Conservation (phyloP, 2,888 invertebrate species). For the Drosophila eohydei region DNA sequence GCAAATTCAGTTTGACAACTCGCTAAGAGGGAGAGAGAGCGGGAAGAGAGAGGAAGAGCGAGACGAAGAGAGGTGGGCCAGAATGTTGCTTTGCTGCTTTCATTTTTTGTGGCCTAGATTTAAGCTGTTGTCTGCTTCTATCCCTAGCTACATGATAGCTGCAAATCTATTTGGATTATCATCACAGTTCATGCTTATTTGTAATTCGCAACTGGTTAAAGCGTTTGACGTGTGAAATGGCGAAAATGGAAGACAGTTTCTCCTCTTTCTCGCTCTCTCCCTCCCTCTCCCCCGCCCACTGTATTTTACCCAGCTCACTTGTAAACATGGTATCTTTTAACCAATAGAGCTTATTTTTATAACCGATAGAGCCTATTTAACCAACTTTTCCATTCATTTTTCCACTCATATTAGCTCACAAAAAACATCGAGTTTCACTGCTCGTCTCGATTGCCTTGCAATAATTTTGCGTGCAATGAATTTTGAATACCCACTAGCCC, state of each 20-base stretch:
- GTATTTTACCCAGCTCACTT: not conserved
- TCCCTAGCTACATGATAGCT: not conserved
- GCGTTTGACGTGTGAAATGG: not conserved
- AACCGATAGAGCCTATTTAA: not conserved
- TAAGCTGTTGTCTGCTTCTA: not conserved
- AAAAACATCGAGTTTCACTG: slow-evolving; percentile 5
- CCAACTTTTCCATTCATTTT: slow-evolving; percentile 1
- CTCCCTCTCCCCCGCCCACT: not conserved
- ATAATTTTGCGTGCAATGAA: slow-evolving; percentile 3
- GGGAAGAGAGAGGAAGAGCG: not conserved
- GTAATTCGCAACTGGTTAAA: slow-evolving; percentile 34
- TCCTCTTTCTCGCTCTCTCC: not conserved
- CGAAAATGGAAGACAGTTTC: too few species aligned
- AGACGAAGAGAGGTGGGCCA: not conserved
- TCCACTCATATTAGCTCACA: slow-evolving; percentile 12
- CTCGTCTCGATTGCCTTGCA: slow-evolving; percentile 3
- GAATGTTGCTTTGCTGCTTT: not conserved
- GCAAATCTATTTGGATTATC: slow-evolving; percentile 17
- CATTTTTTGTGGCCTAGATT: slow-evolving; percentile 9
- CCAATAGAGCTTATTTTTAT: too few species aligned
- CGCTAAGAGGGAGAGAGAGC: not conserved
- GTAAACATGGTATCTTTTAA: too few species aligned
- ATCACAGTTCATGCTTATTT: slow-evolving; percentile 5
- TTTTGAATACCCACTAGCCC: not conserved
- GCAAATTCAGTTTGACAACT: slow-evolving; percentile 11